Conservation (phyloP, 1,140 invertebrate species). For the Pseudachorutes palmiensis region DNA sequence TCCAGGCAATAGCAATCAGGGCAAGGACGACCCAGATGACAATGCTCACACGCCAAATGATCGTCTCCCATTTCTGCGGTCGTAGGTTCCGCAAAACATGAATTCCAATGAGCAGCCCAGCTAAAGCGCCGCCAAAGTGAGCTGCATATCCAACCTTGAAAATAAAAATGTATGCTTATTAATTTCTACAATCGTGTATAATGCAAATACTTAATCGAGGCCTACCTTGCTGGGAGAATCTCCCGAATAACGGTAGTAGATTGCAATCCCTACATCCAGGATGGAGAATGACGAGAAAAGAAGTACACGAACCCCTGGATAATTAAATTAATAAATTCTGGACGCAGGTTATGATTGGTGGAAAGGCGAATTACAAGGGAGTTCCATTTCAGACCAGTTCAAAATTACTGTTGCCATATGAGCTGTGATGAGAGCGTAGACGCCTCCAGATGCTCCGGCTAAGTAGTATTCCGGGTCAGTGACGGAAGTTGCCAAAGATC, state of each 20-base stretch:
- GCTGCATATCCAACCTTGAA: slow-evolving; percentile 73
- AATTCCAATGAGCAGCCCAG: slow-evolving; percentile 87
- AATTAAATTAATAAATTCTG: background rate
- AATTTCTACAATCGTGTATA: background rate
- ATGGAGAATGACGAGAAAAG: slow-evolving; percentile 64
- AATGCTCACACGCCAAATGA: slow-evolving; percentile 71
- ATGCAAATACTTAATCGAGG: slow-evolving; percentile 16
- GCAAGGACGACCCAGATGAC: slow-evolving; percentile 66
- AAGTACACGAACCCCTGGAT: slow-evolving; percentile 57
- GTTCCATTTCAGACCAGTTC: slow-evolving; percentile 91
- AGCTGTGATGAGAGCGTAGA: slow-evolving; percentile 89
- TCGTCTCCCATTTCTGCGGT: slow-evolving; percentile 72
- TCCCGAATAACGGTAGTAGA: slow-evolving; percentile 66
- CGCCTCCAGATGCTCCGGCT: slow-evolving; percentile 69
- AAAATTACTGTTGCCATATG: slow-evolving; percentile 91
- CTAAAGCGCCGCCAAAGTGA: slow-evolving; percentile 76
- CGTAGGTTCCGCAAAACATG: slow-evolving; percentile 81
- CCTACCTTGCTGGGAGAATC: slow-evolving; percentile 44
- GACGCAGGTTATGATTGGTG: too few species aligned
- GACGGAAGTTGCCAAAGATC: slow-evolving; percentile 81
- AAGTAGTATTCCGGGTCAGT: slow-evolving; percentile 76
- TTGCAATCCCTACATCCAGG: slow-evolving; percentile 69
- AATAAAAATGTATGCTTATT: slow-evolving; percentile 2
- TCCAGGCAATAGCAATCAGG: slow-evolving; percentile 64
- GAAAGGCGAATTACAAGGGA: too few species aligned